phyloP scores from a whole-genome alignment of 2,888 invertebrate species.

The Drosophila diplacantha region DNA sequence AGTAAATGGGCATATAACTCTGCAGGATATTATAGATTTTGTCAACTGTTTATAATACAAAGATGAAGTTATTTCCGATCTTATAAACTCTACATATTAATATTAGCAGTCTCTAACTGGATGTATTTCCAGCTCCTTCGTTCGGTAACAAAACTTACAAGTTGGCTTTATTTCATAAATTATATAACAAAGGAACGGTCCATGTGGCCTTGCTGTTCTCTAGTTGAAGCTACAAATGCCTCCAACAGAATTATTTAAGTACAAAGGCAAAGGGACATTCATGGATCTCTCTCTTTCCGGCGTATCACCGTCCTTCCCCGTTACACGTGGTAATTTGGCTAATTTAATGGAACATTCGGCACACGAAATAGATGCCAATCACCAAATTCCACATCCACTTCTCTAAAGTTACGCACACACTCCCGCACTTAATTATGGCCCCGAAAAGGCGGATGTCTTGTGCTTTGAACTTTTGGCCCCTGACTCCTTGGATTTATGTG shows the following conservation, averaged over 20 bases:
- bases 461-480: conserved; percentile 61
- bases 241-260: conserved; percentile 4
- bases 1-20: background rate
- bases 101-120: no score
- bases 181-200: conserved; percentile 1
- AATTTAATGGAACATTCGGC: conserved; percentile 66
- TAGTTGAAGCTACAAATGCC: background rate
- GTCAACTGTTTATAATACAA: no score
- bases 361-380: conserved; percentile 65
- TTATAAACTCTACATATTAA: no score
- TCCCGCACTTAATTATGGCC: conserved; percentile 48
- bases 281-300: conserved; percentile 17
- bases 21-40: no score
- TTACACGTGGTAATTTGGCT: conserved; percentile 57
- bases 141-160: background rate
- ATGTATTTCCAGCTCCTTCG: background rate
- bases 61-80: no score
- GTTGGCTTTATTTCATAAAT: conserved; percentile 9
- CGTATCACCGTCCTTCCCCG: conserved; percentile 11
- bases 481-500: conserved; percentile 64
- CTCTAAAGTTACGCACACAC: conserved; percentile 12
- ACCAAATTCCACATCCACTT: conserved; percentile 12
- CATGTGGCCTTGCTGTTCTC: background rate
- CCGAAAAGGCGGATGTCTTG: conserved; percentile 34
- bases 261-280: conserved; percentile 8